Base-by-base conservation (phyloP, 1,140 invertebrate species). In the Macrobrachium nipponense region DNA sequence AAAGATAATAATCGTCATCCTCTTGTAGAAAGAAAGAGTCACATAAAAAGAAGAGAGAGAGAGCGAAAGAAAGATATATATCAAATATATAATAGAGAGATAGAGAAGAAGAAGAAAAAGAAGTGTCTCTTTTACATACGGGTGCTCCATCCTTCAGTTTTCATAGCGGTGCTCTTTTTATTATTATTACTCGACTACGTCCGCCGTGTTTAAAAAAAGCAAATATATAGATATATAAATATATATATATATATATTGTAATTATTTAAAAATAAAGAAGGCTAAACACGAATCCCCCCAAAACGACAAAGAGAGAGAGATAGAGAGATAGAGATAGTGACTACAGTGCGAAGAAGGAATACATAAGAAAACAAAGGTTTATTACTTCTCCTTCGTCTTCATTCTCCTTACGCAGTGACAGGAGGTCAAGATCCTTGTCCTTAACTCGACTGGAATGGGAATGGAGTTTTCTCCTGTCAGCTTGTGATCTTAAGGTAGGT, bases 401-500 rank as follows among this genome's bases (percentile, higher is more conserved):
- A 58, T 20, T 15, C 76, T 20, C 43, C 10, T 80, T 12, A 15
- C 51, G n/a, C 18, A 58, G 36, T 36, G 23, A 64, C 62, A 70
- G 17, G 11, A 70, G 18, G 66, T 43, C 61, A 44, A 59, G 18
- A 18, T 80, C 23, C 36, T 14, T 62, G n/a, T 44, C 12, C 44
- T 17, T 51, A 23, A n/a, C 61, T 23, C 36, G 60, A 78, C 23
- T 43, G 44, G 20, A 60, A 44, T 23, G 14, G 76, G 66, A 68
- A 82, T 82, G 80, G 80, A 82, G 80, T 59, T 27, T 7, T 58
- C 66, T 23, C 44, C 68, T 66, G 12, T 43, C 80, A 36, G 5
- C 66, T 82, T 82, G 80, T 82, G 80, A 82, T 82, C 80, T 18
- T 60, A 68, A 82, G 80, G 80, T 82, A 73, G 51, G 68, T 20